Evolutionary conservation across 2,113 vertebrate genomes (phyloP).

Genomic region (Chiloscyllium plagiosum): DNA sequence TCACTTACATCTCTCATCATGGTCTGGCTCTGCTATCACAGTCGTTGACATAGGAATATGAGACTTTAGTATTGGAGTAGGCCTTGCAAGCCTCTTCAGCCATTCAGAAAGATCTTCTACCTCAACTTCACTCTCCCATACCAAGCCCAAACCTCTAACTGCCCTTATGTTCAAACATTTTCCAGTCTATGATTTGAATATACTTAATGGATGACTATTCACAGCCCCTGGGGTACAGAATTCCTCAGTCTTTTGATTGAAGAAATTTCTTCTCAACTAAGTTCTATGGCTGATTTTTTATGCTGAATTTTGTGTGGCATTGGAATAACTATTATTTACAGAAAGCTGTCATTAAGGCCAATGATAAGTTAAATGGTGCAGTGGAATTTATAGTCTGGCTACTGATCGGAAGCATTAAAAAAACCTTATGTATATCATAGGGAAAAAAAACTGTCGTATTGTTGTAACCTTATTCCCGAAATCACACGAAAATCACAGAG

Average conservation of each 20-base stretch:
- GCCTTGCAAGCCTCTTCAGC: too few relatives aligned
- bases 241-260: too few relatives aligned
- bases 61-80: neutral
- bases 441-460: neutral
- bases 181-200: too few relatives aligned
- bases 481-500: too few relatives aligned
- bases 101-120: too few relatives aligned
- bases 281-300: too few relatives aligned
- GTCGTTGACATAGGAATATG: neutral
- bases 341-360: neutral
- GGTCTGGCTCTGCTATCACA: neutral
- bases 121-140: too few relatives aligned
- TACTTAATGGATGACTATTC: too few relatives aligned
- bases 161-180: too few relatives aligned
- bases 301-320: neutral
- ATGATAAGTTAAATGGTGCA: neutral
- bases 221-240: too few relatives aligned
- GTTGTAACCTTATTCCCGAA: neutral
- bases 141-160: too few relatives aligned
- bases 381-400: neutral
- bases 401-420: neutral
- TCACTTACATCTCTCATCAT: neutral
- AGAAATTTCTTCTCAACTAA: too few relatives aligned
- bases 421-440: neutral
- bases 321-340: neutral